phyloP scores from a whole-genome alignment of 2,888 invertebrate genomes.

The Hyles lineata region DNA sequence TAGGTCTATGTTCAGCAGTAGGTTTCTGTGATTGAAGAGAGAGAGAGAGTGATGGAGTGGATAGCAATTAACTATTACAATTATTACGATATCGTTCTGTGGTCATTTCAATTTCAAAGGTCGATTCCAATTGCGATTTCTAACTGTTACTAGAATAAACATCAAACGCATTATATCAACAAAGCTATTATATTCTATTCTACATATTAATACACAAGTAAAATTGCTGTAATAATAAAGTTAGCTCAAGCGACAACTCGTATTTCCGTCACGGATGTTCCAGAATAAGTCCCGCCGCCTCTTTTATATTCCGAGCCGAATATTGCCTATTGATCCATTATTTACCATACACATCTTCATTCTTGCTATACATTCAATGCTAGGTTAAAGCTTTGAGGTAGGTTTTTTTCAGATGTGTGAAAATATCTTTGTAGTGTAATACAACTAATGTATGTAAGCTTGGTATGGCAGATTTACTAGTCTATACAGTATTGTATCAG shows the following conservation, averaged over 20 bases:
- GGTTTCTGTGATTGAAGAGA: no score
- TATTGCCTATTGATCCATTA: slow-evolving; percentile 49
- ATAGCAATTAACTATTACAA: no score
- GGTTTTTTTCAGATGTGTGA: slow-evolving; percentile 8
- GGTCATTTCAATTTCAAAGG: no score
- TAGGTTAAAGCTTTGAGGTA: slow-evolving; percentile 19
- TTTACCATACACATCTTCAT: slow-evolving; percentile 37
- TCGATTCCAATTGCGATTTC: no score
- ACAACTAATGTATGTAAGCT: not conserved
- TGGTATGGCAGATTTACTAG: no score
- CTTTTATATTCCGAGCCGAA: slow-evolving; percentile 46
- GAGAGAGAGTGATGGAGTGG: no score
- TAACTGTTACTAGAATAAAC: no score
- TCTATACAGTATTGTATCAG: no score
- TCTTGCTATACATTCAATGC: slow-evolving; percentile 37
- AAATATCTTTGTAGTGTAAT: not conserved
- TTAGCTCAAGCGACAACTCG: not conserved
- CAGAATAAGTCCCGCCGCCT: slow-evolving; percentile 31
- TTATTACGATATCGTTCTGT: no score
- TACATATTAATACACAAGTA: not conserved
- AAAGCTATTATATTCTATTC: no score
- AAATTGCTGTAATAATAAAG: slow-evolving; percentile 2
- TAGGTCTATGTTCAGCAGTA: no score
- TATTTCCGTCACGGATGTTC: slow-evolving; percentile 29
- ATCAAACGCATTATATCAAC: no score